Conservation (phyloP, 2,888 invertebrate species). For the Hyppa rectilinea region DNA sequence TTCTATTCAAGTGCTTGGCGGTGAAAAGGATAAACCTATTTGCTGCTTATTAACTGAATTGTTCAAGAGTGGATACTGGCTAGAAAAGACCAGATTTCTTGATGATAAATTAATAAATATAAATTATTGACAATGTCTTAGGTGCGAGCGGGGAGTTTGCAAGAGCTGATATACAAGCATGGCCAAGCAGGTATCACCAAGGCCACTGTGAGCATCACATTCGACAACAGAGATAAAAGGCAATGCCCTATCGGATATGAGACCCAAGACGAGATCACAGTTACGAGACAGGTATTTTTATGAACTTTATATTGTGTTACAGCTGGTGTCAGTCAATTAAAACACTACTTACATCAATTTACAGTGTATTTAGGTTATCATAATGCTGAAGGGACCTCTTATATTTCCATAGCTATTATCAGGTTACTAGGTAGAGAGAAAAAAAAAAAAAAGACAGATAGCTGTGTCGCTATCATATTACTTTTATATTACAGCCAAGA, state of each 20-base stretch:
- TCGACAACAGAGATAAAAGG: conserved; percentile 96
- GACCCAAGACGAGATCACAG: conserved; percentile 96
- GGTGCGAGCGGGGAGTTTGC: conserved; percentile 97
- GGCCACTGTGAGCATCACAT: conserved; percentile 98
- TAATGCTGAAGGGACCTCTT: too few species aligned
- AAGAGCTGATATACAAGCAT: conserved; percentile 99
- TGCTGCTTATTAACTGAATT: neutral
- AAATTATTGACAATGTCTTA: conserved; percentile 75
- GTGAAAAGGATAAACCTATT: too few species aligned
- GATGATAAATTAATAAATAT: neutral
- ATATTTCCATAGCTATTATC: too few species aligned
- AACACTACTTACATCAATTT: too few species aligned
- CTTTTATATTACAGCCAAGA: too few species aligned
- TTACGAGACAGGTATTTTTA: conserved; percentile 94
- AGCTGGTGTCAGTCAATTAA: neutral
- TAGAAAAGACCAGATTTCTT: neutral
- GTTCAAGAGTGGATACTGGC: neutral
- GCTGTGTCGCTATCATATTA: too few species aligned
- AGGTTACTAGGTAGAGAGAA: too few species aligned
- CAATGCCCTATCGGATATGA: conserved; percentile 98
- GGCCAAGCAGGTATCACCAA: conserved; percentile 99
- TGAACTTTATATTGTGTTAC: neutral
- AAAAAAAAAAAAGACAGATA: too few species aligned
- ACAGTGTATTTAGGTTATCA: too few species aligned
- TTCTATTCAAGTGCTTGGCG: too few species aligned